Evolutionary conservation across 2,797 vertebrate genomes (phyloP).

Genomic region (Zalophus californianus): DNA sequence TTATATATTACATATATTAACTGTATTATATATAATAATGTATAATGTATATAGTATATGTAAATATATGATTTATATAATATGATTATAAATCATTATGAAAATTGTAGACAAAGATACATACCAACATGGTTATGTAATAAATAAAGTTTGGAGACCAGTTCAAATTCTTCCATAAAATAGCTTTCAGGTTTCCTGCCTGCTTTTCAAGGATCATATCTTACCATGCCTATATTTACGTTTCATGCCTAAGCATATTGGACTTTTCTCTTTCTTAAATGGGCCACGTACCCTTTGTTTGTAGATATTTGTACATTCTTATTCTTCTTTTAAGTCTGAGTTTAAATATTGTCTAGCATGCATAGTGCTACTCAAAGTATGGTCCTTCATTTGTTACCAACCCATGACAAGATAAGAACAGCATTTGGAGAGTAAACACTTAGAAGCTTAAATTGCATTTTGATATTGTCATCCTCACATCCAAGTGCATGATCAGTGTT

Average conservation of each 20-base stretch:
- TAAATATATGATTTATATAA: background rate
- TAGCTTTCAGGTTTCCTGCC: background rate
- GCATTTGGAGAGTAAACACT: background rate
- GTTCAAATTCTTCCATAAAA: constrained; percentile 38
- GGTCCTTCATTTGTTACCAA: background rate
- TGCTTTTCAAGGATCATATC: background rate
- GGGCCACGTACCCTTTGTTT: background rate
- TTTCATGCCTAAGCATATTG: background rate
- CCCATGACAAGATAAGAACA: background rate
- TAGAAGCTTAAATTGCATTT: constrained; percentile 3
- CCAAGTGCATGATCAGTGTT: background rate
- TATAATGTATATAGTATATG: background rate
- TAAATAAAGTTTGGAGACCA: background rate
- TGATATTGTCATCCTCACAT: background rate
- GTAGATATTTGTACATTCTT: constrained; percentile 44
- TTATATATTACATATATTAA: background rate
- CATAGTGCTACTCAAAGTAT: background rate
- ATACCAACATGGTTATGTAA: background rate
- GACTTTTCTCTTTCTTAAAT: background rate
- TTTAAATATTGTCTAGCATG: background rate
- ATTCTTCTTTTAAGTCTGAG: background rate
- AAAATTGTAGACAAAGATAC: background rate
- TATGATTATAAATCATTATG: constrained; percentile 1
- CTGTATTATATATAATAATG: background rate
- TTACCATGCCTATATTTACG: background rate